Evolutionary conservation across 2,113 vertebrate genomes (phyloP).

Genomic region (Otocyon megalotis): DNA sequence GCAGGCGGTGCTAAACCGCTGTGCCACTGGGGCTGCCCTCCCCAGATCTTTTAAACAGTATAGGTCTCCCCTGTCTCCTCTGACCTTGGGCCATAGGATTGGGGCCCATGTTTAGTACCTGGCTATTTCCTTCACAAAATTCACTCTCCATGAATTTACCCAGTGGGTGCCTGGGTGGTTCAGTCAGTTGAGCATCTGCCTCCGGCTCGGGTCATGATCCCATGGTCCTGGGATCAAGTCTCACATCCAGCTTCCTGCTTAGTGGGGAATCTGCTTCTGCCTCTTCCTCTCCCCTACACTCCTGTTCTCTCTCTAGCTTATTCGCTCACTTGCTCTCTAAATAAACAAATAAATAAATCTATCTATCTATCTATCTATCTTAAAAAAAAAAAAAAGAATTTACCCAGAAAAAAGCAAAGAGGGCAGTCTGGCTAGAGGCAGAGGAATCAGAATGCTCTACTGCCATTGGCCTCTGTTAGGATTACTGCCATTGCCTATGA

Average conservation of each 20-base stretch:
- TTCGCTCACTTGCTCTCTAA: too few relatives aligned
- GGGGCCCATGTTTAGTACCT: background rate
- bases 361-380: too few relatives aligned
- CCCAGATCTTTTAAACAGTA: constrained; percentile 13
- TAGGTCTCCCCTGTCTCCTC: background rate
- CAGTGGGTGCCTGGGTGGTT: background rate
- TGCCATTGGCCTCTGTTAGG: background rate
- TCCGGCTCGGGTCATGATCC: too few relatives aligned
- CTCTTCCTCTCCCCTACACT: too few relatives aligned
- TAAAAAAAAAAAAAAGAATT: background rate
- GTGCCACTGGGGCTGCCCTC: background rate
- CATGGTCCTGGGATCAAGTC: too few relatives aligned
- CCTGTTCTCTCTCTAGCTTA: too few relatives aligned
- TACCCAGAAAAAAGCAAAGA: background rate
- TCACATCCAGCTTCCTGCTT: too few relatives aligned
- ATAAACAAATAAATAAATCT: too few relatives aligned
- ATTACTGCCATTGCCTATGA: background rate
- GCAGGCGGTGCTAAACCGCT: too few relatives aligned
- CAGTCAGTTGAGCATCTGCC: too few relatives aligned
- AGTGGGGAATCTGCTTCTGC: too few relatives aligned
- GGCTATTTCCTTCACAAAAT: background rate
- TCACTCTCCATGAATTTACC: constrained; percentile 22
- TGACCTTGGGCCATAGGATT: background rate
- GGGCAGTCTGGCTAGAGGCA: background rate
- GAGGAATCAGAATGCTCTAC: background rate